Percentiles rank a stretch among this genome's conserved stretches.
phyloP scores from a whole-genome alignment of 30 jellyfish, hydroid and myxozoan species.

The Pseudorhiza aurosa region DNA sequence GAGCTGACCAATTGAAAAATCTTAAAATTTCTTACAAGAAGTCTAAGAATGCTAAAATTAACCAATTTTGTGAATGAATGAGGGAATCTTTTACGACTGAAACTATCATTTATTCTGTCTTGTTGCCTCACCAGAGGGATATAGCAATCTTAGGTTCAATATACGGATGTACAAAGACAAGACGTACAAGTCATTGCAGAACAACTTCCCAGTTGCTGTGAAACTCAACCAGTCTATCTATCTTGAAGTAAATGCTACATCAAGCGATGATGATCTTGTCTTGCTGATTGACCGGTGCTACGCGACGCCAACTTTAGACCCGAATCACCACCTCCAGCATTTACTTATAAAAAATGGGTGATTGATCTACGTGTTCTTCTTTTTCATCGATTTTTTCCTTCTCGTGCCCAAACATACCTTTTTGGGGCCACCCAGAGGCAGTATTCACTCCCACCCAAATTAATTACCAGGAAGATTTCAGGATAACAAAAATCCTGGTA shows the following conservation, averaged over 20 bases:
- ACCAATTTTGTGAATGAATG: neutral
- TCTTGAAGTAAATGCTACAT: conserved; percentile 21
- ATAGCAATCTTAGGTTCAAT: conserved; percentile 30
- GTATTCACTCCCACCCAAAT: too few species aligned
- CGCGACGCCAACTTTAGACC: conserved; percentile 38
- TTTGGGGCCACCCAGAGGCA: too few species aligned
- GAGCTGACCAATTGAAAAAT: too few species aligned
- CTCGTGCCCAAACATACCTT: too few species aligned
- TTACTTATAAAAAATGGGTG: conserved; percentile 35
- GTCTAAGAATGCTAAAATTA: too few species aligned
- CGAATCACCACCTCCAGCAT: neutral
- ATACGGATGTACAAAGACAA: conserved; percentile 16
- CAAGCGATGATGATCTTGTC: conserved; percentile 26
- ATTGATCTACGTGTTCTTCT: too few species aligned
- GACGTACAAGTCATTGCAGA: conserved; percentile 4
- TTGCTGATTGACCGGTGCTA: conserved; percentile 50
- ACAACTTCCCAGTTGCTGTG: conserved; percentile 16
- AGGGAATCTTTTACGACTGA: neutral
- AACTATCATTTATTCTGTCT: neutral
- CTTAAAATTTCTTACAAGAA: too few species aligned
- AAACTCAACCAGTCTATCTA: conserved; percentile 13
- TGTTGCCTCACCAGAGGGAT: conserved; percentile 20
- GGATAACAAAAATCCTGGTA: too few species aligned
- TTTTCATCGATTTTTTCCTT: too few species aligned
- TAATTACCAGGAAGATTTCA: too few species aligned